A percentile compares a stretch with the other conserved stretches of the same genome.
These are phyloP conservation scores for Scolopax rusticola DNA, from an alignment of 2,797 vertebrate genomes.

Conservation along the genomic window DNA sequence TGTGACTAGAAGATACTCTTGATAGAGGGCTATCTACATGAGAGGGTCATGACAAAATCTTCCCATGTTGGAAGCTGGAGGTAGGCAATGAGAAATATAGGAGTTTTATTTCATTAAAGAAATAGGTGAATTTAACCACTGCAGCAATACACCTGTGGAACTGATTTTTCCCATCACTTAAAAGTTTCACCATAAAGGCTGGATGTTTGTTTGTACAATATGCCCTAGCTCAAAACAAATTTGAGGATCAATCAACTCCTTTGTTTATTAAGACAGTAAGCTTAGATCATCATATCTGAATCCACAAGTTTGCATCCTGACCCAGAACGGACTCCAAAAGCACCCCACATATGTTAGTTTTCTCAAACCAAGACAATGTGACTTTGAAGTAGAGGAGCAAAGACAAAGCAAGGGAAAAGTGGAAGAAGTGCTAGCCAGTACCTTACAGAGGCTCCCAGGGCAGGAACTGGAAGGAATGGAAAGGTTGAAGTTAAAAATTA, in stretches of 20 bases:
- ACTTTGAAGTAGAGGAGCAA: not conserved
- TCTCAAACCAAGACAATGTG: not conserved
- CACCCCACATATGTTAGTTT: rapidly evolving
- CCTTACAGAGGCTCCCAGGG: not conserved
- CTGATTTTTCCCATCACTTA: not conserved
- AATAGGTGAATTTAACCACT: not conserved
- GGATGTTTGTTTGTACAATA: not conserved
- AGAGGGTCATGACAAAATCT: not conserved
- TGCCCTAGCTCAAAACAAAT: not conserved
- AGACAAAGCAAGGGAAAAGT: not conserved
- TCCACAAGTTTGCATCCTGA: not conserved
- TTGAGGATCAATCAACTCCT: not conserved
- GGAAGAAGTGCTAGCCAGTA: not conserved
- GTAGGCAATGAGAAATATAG: not conserved
- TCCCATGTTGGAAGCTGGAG: not conserved
- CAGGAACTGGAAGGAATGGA: not conserved
- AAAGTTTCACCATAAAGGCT: not conserved
- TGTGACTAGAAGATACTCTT: not conserved
- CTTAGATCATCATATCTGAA: not conserved
- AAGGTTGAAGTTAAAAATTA: not conserved
- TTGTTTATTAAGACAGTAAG: not conserved
- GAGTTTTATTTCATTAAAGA: not conserved
- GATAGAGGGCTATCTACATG: not conserved
- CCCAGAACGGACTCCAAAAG: not conserved
- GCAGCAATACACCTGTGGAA: not conserved